Base-by-base conservation (phyloP, 2,888 invertebrate species). In the Thecocarcelia acutangulata region DNA sequence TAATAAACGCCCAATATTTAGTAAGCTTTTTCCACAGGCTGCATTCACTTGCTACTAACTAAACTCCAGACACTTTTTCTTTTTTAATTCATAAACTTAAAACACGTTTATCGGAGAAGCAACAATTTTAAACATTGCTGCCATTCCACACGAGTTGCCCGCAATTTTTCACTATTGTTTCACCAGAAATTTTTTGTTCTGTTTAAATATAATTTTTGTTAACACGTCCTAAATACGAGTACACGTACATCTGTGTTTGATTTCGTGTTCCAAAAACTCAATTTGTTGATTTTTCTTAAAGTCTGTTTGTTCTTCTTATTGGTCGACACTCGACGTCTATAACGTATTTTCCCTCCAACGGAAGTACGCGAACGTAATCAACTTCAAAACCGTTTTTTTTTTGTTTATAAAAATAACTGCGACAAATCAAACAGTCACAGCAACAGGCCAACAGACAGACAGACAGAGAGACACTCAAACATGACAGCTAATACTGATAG, bases 331-430 rank as follows among this genome's bases (percentile, higher is more conserved):
- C n/a, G 33, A 12, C 3, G 28, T 52, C 28, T 15, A 44, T 11
- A 11, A 44, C n/a, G 24, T 4, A 6, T 5, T 48, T 17, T 33
- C 8, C 9, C 9, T 9, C 33, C 33, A 64, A 50, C 64, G 64
- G 64, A 64, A 50, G 33, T 50, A 33, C 19, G 50, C 50, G 4
- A 37, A 33, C 44, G 59, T 15, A 44, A 44, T n/a, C 21, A 61
- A 24, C 42, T 61, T 42, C 46, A 63, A 44, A 44, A 44, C 44
- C 21, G 61, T n/a, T 46, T 33, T 15, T 56, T 56, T 15, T 56
- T n/a, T 56, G 13, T 15, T 17, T 15, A 56, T n/a, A n/a, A n/a
- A n/a, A 56, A 59, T 44, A 44, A 44, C 24, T 24, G 15, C 24
- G 44, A 44, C 24, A 44, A 24, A 42, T n/a, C 17, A 58, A 19